Evolutionary conservation across 2,888 invertebrate genomes (phyloP).

Genomic region (Bimastos eiseni): DNA sequence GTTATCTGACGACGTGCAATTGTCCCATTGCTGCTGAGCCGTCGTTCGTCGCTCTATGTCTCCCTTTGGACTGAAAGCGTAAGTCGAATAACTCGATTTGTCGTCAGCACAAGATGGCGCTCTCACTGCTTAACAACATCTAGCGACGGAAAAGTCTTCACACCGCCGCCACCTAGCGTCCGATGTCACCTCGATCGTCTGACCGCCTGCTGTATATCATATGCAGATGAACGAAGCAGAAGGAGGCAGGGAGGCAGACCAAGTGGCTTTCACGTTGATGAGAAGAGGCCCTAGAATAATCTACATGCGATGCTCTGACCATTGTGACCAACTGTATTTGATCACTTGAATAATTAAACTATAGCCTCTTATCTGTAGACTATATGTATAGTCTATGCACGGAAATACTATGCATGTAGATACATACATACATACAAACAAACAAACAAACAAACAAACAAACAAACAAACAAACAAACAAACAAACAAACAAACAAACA

Average conservation of each 20-base stretch:
- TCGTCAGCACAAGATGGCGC: background rate
- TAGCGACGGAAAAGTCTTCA: conserved; percentile 20
- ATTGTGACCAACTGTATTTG: no score
- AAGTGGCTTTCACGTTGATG: background rate
- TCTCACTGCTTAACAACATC: background rate
- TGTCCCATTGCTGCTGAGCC: background rate
- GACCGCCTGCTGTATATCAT: background rate
- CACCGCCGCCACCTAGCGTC: background rate
- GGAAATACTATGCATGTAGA: background rate
- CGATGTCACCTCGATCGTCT: background rate
- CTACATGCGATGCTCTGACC: background rate
- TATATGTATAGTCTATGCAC: no score
- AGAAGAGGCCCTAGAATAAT: background rate
- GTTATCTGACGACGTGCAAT: background rate
- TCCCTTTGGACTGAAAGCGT: background rate
- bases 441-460: no score
- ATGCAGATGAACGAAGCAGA: background rate
- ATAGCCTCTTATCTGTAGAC: background rate
- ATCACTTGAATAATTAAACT: background rate
- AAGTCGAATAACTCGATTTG: conserved; percentile 23
- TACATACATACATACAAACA: no score
- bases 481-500: no score
- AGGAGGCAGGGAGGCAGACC: background rate
- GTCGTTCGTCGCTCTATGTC: background rate
- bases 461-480: no score